Evolutionary conservation across 2,113 vertebrate species (phyloP).

Genomic region (Phasianus colchicus): DNA sequence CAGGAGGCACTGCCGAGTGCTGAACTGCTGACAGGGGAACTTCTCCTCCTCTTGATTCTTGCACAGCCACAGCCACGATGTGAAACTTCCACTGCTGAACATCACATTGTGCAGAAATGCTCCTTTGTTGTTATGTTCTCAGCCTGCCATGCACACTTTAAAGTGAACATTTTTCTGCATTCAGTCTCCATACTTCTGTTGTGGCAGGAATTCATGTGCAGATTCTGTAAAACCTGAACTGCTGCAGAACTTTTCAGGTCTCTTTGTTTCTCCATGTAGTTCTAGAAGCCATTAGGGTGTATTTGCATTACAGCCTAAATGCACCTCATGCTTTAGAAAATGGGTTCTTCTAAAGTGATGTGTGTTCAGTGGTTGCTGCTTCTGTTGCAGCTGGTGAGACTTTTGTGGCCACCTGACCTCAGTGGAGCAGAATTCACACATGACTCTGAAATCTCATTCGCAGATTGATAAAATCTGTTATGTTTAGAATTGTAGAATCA

Average conservation of each 20-base stretch:
- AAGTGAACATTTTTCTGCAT: fast-evolving
- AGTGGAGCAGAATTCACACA: background rate
- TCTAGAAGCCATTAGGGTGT: background rate
- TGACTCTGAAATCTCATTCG: background rate
- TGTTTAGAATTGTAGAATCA: no score
- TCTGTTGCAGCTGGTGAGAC: background rate
- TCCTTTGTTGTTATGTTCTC: background rate
- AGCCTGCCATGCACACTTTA: fast-evolving
- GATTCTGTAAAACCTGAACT: background rate
- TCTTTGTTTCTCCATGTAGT: background rate
- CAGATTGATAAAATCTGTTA: background rate
- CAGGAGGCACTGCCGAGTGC: background rate
- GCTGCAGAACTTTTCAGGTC: background rate
- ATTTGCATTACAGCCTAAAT: background rate
- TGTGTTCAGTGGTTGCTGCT: background rate
- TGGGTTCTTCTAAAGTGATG: background rate
- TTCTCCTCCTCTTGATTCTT: background rate
- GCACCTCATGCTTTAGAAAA: background rate
- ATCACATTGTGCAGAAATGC: background rate
- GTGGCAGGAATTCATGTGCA: background rate
- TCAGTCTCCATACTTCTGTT: background rate
- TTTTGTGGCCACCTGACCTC: fast-evolving
- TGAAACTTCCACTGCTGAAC: background rate
- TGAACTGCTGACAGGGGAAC: background rate
- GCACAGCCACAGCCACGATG: background rate